Conservation (phyloP, 2,113 vertebrate genomes). For the Larimichthys polyactis region DNA sequence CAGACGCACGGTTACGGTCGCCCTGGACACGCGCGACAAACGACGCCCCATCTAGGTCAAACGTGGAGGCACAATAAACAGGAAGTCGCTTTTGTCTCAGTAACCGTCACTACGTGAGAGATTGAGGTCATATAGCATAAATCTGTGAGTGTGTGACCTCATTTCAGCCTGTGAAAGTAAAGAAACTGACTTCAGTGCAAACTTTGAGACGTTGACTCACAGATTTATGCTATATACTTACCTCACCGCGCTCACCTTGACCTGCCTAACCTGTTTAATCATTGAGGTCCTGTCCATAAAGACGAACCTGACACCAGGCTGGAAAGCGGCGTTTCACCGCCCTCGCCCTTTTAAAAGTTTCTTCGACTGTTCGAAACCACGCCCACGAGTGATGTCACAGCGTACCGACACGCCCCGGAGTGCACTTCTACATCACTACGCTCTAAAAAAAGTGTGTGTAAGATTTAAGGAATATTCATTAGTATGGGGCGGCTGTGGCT, state of each 20-base stretch:
- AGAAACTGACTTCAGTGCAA: no score
- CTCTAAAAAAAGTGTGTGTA: no score
- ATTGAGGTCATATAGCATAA: slow-evolving; percentile 24
- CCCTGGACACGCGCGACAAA: slow-evolving; percentile 59
- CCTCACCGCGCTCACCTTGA: not conserved
- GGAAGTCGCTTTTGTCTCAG: slow-evolving; percentile 33
- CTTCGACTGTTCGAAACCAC: not conserved
- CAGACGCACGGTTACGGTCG: slow-evolving; percentile 26
- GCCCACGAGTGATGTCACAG: not conserved
- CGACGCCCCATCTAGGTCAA: slow-evolving; percentile 61
- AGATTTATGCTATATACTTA: no score
- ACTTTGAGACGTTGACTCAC: not conserved
- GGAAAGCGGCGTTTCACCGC: not conserved
- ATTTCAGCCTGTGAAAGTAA: not conserved
- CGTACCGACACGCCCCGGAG: not conserved
- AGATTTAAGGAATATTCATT: no score
- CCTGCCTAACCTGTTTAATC: not conserved
- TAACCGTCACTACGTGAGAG: not conserved
- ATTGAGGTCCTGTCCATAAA: not conserved
- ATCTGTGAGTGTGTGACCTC: not conserved
- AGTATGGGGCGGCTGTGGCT: no score
- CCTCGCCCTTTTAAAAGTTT: not conserved
- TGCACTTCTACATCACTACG: not conserved
- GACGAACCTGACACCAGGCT: not conserved
- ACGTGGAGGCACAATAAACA: slow-evolving; percentile 38